Conservation (phyloP, 2,888 invertebrate species). For the Synanthedon vespiformis region DNA sequence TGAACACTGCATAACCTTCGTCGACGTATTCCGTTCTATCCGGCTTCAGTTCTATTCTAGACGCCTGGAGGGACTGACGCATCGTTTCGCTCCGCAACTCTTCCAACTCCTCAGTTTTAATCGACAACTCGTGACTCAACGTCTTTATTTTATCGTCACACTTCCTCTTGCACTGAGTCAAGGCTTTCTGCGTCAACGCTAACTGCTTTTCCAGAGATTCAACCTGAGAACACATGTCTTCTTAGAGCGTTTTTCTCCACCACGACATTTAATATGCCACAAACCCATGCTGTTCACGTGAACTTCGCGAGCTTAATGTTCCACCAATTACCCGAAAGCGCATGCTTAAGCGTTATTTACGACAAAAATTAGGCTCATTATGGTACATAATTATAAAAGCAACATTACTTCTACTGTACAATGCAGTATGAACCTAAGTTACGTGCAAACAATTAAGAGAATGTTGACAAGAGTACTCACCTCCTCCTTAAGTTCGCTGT, state of each 20-base stretch:
- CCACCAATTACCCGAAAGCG: conserved; percentile 10
- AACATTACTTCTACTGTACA: not conserved
- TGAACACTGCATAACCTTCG: conserved; percentile 60
- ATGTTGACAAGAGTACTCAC: conserved; percentile 35
- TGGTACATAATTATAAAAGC: conserved; percentile 5
- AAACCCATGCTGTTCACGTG: conserved; percentile 40
- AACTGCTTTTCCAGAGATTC: conserved; percentile 72
- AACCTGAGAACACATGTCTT: conserved; percentile 65
- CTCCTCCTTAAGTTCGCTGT: conserved; percentile 77
- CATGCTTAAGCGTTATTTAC: conserved; percentile 24
- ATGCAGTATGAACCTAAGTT: too few relatives aligned
- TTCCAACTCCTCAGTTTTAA: conserved; percentile 64
- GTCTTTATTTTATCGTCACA: conserved; percentile 69
- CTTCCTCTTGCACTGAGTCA: conserved; percentile 66
- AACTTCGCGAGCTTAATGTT: conserved; percentile 20
- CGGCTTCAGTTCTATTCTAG: conserved; percentile 54
- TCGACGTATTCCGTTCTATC: conserved; percentile 60
- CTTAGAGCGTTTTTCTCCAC: conserved; percentile 40
- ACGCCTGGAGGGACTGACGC: conserved; percentile 54
- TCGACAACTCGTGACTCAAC: conserved; percentile 70
- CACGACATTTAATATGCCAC: conserved; percentile 46
- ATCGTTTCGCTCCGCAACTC: conserved; percentile 57
- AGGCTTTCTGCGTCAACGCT: conserved; percentile 61
- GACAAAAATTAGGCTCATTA: conserved; percentile 16
- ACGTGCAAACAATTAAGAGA: not conserved